Evolutionary conservation across 2,888 invertebrate species (phyloP).

Genomic region (Pasiphila rectangulata): DNA sequence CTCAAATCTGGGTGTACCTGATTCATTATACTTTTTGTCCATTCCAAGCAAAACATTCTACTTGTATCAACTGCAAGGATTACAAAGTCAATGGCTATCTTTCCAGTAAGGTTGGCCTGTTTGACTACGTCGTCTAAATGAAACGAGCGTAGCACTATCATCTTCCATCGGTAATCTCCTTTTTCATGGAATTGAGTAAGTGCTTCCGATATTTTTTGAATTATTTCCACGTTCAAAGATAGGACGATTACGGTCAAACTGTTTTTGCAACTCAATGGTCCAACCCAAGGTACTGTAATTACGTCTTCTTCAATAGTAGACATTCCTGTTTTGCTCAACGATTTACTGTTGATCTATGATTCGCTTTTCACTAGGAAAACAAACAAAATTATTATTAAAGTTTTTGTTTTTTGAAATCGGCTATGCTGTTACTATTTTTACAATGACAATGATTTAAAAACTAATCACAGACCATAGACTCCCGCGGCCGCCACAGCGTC

Average conservation of each 20-base stretch:
- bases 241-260: conserved; percentile 60
- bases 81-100: conserved; percentile 66
- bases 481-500: no score
- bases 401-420: no score
- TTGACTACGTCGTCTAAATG: conserved; percentile 56
- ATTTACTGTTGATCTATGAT: no score
- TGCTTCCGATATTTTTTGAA: conserved; percentile 61
- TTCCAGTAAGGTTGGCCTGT: conserved; percentile 57
- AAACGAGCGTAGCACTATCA: conserved; percentile 57
- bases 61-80: conserved; percentile 65
- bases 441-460: no score
- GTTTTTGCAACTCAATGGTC: conserved; percentile 60
- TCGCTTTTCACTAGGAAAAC: no score
- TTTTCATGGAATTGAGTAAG: conserved; percentile 58
- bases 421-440: no score
- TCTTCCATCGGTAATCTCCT: conserved; percentile 61
- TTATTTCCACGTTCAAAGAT: conserved; percentile 61
- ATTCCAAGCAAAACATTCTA: conserved; percentile 64
- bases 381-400: no score
- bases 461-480: no score
- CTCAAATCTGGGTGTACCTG: conserved; percentile 68
- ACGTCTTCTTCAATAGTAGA: conserved; percentile 53
- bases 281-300: conserved; percentile 65
- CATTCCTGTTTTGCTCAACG: conserved; percentile 47
- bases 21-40: conserved; percentile 57